These are phyloP conservation scores for Bugulina stolonifera DNA, from an alignment of 2,888 invertebrate genomes.

Conservation along the genomic window DNA sequence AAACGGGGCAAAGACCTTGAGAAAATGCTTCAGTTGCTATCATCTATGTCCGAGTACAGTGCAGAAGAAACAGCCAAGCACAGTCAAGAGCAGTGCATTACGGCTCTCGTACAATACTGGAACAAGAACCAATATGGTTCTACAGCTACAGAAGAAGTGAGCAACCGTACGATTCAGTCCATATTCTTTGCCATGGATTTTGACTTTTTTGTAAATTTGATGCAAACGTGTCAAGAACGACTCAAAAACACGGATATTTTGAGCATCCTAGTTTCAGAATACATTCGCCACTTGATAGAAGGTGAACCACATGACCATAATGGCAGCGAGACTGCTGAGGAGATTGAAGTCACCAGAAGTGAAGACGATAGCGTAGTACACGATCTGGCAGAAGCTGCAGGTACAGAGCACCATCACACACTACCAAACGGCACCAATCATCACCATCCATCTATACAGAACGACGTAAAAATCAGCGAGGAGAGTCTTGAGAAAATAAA, in stretches of 20 bases:
- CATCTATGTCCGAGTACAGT: not conserved
- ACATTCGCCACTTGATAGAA: not conserved
- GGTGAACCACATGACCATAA: not conserved
- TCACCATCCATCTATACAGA: no score
- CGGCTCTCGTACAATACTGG: not conserved
- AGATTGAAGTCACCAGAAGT: not conserved
- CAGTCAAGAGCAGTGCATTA: not conserved
- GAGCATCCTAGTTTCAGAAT: not conserved
- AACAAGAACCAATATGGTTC: conserved; percentile 10
- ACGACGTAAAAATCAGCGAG: no score
- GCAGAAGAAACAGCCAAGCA: conserved; percentile 4
- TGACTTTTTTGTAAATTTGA: not conserved
- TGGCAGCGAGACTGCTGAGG: not conserved
- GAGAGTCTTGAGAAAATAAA: conserved; percentile 3
- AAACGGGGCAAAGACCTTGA: not conserved
- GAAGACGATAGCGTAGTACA: not conserved
- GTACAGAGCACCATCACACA: not conserved
- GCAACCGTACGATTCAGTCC: not conserved
- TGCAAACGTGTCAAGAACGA: not conserved
- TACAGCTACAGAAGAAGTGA: not conserved
- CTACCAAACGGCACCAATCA: not conserved
- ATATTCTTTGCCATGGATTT: conserved; percentile 3
- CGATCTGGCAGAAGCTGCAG: not conserved
- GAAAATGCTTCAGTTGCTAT: not conserved
- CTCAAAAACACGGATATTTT: not conserved